Conservation (phyloP, 2,113 vertebrate species). For the Gila orcuttii region DNA sequence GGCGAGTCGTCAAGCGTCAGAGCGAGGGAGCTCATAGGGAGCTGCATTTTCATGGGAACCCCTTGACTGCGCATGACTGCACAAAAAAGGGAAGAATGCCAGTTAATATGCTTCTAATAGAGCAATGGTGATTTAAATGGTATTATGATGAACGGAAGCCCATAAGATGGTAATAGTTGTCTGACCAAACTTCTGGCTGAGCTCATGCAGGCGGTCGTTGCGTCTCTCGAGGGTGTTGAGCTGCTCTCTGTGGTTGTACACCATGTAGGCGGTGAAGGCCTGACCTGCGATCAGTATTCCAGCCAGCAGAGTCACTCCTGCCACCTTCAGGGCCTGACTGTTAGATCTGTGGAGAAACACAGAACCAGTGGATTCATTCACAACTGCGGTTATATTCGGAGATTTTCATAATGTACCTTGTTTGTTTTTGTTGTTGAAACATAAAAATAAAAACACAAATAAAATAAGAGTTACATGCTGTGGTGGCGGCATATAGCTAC, state of each 20-base stretch:
- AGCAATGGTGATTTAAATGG: conserved; percentile 54
- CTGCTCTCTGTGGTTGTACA: conserved; percentile 82
- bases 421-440: too few species aligned
- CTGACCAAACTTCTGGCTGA: conserved; percentile 77
- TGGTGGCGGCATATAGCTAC: too few species aligned
- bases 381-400: too few species aligned
- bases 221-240: conserved; percentile 80
- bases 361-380: not conserved
- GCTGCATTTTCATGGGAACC: conserved; percentile 48
- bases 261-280: conserved; percentile 84
- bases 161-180: conserved; percentile 1
- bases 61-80: conserved; percentile 18
- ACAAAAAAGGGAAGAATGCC: conserved; percentile 8
- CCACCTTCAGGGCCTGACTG: conserved; percentile 72
- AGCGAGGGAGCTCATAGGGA: conserved; percentile 52
- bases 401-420: too few species aligned
- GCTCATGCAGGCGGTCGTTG: conserved; percentile 76
- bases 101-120: not conserved
- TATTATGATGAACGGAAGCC: not conserved
- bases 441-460: too few species aligned
- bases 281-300: conserved; percentile 87
- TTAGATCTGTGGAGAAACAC: conserved; percentile 60
- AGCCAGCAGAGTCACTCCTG: conserved; percentile 81
- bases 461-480: too few species aligned
- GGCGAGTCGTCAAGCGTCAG: not conserved